These are phyloP conservation scores for Cherax destructor DNA, from an alignment of 1,140 invertebrate genomes.

Conservation along the genomic window DNA sequence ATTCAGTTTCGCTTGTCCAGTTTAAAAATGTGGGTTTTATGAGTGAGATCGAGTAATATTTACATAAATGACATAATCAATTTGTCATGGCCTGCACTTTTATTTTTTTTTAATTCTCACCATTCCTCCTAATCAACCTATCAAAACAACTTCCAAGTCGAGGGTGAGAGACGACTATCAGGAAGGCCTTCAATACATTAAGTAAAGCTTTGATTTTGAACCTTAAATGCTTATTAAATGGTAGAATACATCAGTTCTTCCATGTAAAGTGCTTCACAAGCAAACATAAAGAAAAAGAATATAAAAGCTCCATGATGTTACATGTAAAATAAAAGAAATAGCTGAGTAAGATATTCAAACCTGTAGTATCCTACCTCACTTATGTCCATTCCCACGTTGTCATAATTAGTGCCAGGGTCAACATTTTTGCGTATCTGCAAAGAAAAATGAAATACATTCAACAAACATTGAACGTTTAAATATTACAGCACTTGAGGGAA, in stretches of 20 bases:
- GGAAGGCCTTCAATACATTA: background rate
- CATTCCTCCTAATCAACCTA: constrained; percentile 11
- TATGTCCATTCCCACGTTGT: constrained; percentile 73
- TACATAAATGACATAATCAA: constrained; percentile 44
- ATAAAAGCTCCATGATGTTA: constrained; percentile 58
- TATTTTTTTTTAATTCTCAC: constrained; percentile 28
- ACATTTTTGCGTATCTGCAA: constrained; percentile 52
- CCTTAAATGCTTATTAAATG: constrained; percentile 41
- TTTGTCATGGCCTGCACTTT: constrained; percentile 41
- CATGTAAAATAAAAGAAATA: constrained; percentile 38
- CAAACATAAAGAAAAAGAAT: constrained; percentile 56
- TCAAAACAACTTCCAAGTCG: constrained; percentile 30
- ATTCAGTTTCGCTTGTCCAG: no score
- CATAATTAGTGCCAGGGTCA: constrained; percentile 73
- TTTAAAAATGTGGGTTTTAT: no score
- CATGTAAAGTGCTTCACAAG: constrained; percentile 57
- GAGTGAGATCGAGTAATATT: constrained; percentile 11
- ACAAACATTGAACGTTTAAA: background rate
- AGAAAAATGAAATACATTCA: background rate
- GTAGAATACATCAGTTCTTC: constrained; percentile 42
- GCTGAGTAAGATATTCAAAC: constrained; percentile 35
- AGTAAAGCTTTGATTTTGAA: constrained; percentile 27
- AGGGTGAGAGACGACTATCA: constrained; percentile 39
- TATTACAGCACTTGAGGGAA: background rate
- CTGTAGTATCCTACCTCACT: constrained; percentile 73